Conservation (phyloP, 2,888 invertebrate genomes). For the Hofmannophila pseudospretella region DNA sequence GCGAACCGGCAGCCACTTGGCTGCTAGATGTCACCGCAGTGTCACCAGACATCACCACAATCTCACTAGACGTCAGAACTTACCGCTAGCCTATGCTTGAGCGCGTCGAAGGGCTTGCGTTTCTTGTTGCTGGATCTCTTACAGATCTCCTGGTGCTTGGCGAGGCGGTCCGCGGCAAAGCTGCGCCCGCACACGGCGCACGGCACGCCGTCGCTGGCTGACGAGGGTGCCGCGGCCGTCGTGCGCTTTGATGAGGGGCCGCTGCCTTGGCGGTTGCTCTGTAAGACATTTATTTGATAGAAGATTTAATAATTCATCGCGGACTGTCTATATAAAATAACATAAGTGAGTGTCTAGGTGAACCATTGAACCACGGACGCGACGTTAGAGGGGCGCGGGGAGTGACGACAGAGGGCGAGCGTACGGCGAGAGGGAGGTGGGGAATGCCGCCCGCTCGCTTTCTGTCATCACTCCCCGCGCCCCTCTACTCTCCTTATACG, state of each 20-base stretch:
- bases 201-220: slow-evolving; percentile 12
- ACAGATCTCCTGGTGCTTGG: slow-evolving; percentile 92
- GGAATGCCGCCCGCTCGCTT: too few species aligned
- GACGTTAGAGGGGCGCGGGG: too few species aligned
- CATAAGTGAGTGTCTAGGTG: too few species aligned
- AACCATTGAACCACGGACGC: too few species aligned
- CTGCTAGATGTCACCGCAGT: too few species aligned
- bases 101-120: slow-evolving; percentile 93
- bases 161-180: slow-evolving; percentile 89
- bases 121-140: slow-evolving; percentile 86
- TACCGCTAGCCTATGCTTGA: slow-evolving; percentile 88
- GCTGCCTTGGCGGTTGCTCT: slow-evolving; percentile 15
- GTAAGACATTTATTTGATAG: neutral
- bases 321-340: too few species aligned
- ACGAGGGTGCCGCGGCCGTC: slow-evolving; percentile 9
- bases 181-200: slow-evolving; percentile 88
- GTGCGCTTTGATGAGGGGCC: slow-evolving; percentile 1
- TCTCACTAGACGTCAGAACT: slow-evolving; percentile 21
- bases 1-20: too few species aligned
- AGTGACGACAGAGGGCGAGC: too few species aligned
- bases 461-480: too few species aligned
- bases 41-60: too few species aligned
- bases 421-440: too few species aligned
- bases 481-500: too few species aligned
- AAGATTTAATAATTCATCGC: neutral